These are phyloP conservation scores for Halocynthia roretzi DNA, from an alignment of 23 tunicate genomes.

Conservation along the genomic window DNA sequence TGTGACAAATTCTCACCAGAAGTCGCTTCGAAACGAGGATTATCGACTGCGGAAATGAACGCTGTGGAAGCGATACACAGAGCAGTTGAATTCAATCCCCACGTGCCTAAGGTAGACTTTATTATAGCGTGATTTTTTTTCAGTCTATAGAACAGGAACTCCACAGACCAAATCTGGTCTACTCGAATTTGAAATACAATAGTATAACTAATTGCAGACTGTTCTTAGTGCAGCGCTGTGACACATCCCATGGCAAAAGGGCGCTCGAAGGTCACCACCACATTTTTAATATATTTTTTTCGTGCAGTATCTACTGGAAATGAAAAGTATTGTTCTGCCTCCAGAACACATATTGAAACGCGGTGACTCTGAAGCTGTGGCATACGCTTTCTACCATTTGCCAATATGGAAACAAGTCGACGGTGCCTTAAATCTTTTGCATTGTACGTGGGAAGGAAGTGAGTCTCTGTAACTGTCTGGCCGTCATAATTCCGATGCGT, in stretches of 20 bases:
- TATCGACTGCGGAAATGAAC: constrained; percentile 63
- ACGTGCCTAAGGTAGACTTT: constrained; percentile 68
- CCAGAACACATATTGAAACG: constrained; percentile 94
- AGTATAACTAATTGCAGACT: no score
- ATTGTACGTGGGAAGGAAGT: constrained; percentile 99
- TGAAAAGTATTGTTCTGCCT: constrained; percentile 70
- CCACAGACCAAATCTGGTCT: no score
- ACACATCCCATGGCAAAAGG: no score
- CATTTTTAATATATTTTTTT: not conserved
- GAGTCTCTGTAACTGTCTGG: constrained; percentile 9
- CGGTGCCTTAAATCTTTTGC: constrained; percentile 81
- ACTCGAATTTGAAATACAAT: no score
- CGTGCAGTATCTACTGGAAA: constrained; percentile 68
- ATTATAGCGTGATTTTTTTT: no score
- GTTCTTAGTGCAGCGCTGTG: no score
- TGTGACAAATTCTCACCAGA: constrained; percentile 84
- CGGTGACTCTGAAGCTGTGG: constrained; percentile 94
- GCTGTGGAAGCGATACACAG: constrained; percentile 98
- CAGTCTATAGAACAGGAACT: no score
- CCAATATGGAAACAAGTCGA: constrained; percentile 84
- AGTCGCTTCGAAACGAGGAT: constrained; percentile 73
- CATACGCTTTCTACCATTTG: constrained; percentile 83
- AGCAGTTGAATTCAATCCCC: constrained; percentile 97
- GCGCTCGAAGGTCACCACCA: not conserved
- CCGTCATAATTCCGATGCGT: not conserved